Percentiles rank a stretch among this genome's conserved stretches.
phyloP scores from a whole-genome alignment of 2,113 vertebrate genomes.

The Myotis yumanensis region DNA sequence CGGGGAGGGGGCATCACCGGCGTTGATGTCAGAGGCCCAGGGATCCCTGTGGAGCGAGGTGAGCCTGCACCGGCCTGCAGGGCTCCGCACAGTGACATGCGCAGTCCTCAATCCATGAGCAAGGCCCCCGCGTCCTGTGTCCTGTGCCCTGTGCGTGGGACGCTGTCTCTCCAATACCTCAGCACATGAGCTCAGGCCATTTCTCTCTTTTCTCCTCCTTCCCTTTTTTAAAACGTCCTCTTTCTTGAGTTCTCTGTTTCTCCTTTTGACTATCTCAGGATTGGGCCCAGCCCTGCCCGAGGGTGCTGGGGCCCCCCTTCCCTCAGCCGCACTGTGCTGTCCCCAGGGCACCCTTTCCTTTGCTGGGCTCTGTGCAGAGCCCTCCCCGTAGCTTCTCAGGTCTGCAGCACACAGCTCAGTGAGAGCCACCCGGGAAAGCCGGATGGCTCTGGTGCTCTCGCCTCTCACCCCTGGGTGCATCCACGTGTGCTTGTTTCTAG shows the following conservation, averaged over 20 bases:
- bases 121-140: background rate
- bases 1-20: background rate
- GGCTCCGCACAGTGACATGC: fast-evolving
- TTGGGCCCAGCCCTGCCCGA: background rate
- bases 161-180: slow-evolving; percentile 46
- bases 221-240: background rate
- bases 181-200: background rate
- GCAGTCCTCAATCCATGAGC: fast-evolving
- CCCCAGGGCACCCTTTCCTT: background rate
- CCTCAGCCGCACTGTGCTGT: too few relatives aligned
- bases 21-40: background rate
- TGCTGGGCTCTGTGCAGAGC: background rate
- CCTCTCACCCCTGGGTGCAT: background rate
- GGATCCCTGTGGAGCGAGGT: background rate
- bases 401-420: background rate
- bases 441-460: background rate
- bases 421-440: background rate
- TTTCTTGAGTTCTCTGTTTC: background rate
- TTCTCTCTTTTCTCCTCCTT: too few relatives aligned
- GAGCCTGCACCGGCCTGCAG: too few relatives aligned
- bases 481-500: background rate
- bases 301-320: background rate
- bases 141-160: background rate
- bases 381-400: slow-evolving; percentile 41
- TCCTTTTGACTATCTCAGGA: slow-evolving; percentile 43